These are phyloP conservation scores for Polylopha cassiicola DNA, from an alignment of 2,888 invertebrate genomes.

Conservation along the genomic window DNA sequence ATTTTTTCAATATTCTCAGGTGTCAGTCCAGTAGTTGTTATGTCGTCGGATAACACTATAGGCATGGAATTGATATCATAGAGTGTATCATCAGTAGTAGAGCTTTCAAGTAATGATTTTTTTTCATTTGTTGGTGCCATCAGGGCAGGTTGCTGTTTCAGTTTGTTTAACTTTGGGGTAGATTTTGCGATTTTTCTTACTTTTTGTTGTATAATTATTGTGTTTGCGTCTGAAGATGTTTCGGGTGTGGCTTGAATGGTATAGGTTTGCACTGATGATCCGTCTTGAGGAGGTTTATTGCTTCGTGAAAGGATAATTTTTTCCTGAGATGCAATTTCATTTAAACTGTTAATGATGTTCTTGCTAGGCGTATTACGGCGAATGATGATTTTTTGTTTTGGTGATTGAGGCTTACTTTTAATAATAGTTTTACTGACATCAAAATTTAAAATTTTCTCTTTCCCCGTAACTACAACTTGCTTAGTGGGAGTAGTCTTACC, in stretches of 20 bases:
- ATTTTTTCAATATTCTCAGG: constrained; percentile 83
- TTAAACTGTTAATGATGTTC: constrained; percentile 51
- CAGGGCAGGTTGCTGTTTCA: constrained; percentile 53
- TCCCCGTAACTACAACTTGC: constrained; percentile 50
- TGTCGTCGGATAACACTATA: constrained; percentile 83
- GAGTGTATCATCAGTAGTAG: constrained; percentile 58
- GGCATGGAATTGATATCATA: constrained; percentile 88
- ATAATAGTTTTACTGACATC: constrained; percentile 58
- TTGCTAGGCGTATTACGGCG: constrained; percentile 56
- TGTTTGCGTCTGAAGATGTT: constrained; percentile 48
- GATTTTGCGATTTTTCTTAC: constrained; percentile 56
- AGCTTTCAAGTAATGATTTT: constrained; percentile 31
- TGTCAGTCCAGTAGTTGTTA: too few species aligned
- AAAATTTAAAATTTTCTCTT: constrained; percentile 69
- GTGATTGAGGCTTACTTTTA: constrained; percentile 48
- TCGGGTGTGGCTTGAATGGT: constrained; percentile 63
- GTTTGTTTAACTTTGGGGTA: constrained; percentile 53
- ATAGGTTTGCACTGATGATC: constrained; percentile 61
- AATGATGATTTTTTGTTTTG: constrained; percentile 69
- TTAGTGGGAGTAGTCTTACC: constrained; percentile 48
- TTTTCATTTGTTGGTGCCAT: constrained; percentile 42
- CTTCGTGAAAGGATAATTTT: constrained; percentile 63
- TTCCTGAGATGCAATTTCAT: constrained; percentile 54
- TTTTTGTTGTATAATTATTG: constrained; percentile 64
- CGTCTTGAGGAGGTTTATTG: constrained; percentile 48